phyloP scores from a whole-genome alignment of 2,888 invertebrate genomes.

The Priapulus caudatus region DNA sequence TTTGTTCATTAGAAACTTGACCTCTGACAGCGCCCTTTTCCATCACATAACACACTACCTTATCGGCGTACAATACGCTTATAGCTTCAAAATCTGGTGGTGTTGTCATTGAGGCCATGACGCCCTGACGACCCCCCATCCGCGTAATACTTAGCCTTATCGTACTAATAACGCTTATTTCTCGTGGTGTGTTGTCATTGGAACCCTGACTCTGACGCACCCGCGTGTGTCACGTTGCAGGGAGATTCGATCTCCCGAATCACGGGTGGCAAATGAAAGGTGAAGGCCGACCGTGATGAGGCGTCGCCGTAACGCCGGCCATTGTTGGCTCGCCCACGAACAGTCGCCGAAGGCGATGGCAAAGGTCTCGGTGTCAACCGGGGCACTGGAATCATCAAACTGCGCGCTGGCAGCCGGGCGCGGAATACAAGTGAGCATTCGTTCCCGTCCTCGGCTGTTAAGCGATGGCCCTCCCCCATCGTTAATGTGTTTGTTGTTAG shows the following conservation, averaged over 20 bases:
- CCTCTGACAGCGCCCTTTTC: too few species aligned
- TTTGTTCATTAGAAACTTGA: too few species aligned
- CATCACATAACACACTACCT: too few species aligned
- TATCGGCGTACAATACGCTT: too few species aligned
- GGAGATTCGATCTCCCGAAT: slow-evolving; percentile 59
- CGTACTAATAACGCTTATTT: too few species aligned
- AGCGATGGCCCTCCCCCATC: neutral
- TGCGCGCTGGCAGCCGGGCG: slow-evolving; percentile 94
- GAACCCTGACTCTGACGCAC: too few species aligned
- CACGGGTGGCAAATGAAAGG: slow-evolving; percentile 76
- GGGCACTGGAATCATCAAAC: slow-evolving; percentile 95
- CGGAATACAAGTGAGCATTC: slow-evolving; percentile 56
- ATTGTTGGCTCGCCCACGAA: slow-evolving; percentile 99
- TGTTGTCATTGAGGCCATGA: too few species aligned
- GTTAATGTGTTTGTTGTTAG: neutral
- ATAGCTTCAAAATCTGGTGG: too few species aligned
- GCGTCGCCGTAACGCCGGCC: slow-evolving; percentile 99
- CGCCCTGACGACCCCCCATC: too few species aligned
- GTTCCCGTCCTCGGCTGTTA: neutral
- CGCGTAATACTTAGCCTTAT: too few species aligned
- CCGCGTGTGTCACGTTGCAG: slow-evolving; percentile 30
- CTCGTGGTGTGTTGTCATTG: too few species aligned
- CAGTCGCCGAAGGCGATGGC: slow-evolving; percentile 97
- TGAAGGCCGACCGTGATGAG: slow-evolving; percentile 99
- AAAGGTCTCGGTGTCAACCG: slow-evolving; percentile 89